phyloP scores from a whole-genome alignment of 2,113 vertebrate genomes.

The Grallaria varia region DNA sequence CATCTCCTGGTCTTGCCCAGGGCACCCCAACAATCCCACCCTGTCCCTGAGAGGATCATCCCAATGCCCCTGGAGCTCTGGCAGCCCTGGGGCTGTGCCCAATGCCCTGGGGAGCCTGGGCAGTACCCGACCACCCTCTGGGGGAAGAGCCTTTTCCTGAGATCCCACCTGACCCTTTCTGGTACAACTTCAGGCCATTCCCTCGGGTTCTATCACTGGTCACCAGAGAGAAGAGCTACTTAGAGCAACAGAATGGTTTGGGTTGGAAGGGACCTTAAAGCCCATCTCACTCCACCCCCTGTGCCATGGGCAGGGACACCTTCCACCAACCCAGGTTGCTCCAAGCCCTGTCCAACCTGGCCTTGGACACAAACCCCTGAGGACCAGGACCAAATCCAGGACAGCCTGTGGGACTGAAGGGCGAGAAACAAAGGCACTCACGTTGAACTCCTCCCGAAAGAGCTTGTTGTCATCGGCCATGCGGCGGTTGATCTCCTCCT shows the following conservation, averaged over 20 bases:
- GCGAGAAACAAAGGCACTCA: slow-evolving; percentile 67
- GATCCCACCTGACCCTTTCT: background rate
- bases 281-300: background rate
- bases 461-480: slow-evolving; percentile 99
- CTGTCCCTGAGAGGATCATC: background rate
- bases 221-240: background rate
- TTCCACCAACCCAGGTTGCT: background rate
- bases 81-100: background rate
- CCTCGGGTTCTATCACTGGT: background rate
- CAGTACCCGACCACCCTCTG: background rate
- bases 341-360: background rate
- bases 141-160: background rate
- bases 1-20: background rate
- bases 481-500: slow-evolving; percentile 97
- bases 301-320: background rate
- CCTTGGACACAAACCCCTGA: background rate
- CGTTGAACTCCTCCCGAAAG: slow-evolving; percentile 96
- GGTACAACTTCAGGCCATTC: background rate
- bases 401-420: background rate
- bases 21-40: background rate
- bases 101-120: background rate
- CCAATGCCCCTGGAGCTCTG: background rate
- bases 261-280: background rate
- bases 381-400: rapidly evolving
- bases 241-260: background rate